Base-by-base conservation (phyloP, 2,113 vertebrate genomes). In the Lepidothrix coronata region DNA sequence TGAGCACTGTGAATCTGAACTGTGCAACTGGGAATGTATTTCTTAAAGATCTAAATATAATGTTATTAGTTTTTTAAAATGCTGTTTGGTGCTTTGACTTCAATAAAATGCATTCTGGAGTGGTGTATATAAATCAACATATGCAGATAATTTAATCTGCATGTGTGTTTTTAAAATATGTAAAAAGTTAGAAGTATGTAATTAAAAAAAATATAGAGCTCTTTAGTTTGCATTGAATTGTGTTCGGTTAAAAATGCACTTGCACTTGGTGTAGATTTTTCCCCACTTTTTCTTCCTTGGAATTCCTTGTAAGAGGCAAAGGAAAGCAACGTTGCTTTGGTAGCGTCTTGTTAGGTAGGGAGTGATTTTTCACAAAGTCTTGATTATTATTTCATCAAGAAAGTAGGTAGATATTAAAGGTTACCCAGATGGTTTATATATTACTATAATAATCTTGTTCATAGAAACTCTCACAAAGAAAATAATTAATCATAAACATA, bases 401-500 rank as follows among this genome's bases (percentile, higher is more conserved):
- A 85, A 82, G 55, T 94, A 84, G 91, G 71, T 95, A 94, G 88
- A 95, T 97, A 97, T 85, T 95, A 92, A 95, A 93, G 63, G 57
- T 95, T 96, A 95, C 71, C 91, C 96, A 97, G 93, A 96, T 97
- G 94, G 82, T 88, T 95, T 91, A 78, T 88, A 97, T 91, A 96
- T 96, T 97, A 61, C 93, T 95, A 88, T 91, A 96, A 97, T 97
- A 94, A 97, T 88, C 94, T 88, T 96, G 94, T 97, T 97, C 78
- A 94, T 96, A 93, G 94, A 91, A 96, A 95, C 95, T 97, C 96
- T 97, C 96, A 96, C 96, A 97, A 85, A 95, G 97, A 97, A 97
- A 96, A 97, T 97, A 98, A 98, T 98, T 95, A 97, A 96, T 95
- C 85, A 97, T 94, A 98, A 98, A 96, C 93, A 97, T 33, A 97